Evolutionary conservation across 1,140 invertebrate genomes (phyloP).

Genomic region (Drosophila yakuba): DNA sequence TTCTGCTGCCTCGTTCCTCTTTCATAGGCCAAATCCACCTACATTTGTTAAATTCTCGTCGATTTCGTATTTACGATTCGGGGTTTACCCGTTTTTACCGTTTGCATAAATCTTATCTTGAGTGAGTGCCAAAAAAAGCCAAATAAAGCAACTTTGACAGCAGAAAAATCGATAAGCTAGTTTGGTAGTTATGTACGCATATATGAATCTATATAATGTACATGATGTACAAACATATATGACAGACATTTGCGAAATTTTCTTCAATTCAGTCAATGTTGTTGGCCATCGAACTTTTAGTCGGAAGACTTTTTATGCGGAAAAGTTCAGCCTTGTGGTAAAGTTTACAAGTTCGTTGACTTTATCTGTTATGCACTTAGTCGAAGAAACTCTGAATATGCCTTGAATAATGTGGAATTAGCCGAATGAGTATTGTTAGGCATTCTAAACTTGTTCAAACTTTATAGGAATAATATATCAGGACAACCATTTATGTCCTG

Average conservation of each 20-base stretch:
- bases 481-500: neutral
- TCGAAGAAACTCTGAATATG: conserved; percentile 2
- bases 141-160: conserved; percentile 42
- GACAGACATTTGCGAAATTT: conserved; percentile 21
- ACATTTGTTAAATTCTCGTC: conserved; percentile 2
- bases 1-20: neutral
- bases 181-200: conserved; percentile 10
- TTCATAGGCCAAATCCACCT: conserved; percentile 7
- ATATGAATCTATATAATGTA: neutral
- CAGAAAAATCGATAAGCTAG: conserved; percentile 46
- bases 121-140: neutral
- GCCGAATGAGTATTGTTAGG: conserved; percentile 17
- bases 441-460: conserved; percentile 31
- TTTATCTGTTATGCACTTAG: conserved; percentile 7
- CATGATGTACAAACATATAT: neutral
- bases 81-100: conserved; percentile 26
- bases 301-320: conserved; percentile 5
- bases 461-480: conserved; percentile 8
- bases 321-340: conserved; percentile 25
- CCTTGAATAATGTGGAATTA: conserved; percentile 32
- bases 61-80: no score
- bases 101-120: conserved; percentile 39
- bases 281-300: conserved; percentile 33
- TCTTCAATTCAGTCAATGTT: neutral
- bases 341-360: conserved; percentile 38